These are phyloP conservation scores for Heptranchias perlo DNA, from an alignment of 2,113 vertebrate genomes.

Conservation along the genomic window DNA sequence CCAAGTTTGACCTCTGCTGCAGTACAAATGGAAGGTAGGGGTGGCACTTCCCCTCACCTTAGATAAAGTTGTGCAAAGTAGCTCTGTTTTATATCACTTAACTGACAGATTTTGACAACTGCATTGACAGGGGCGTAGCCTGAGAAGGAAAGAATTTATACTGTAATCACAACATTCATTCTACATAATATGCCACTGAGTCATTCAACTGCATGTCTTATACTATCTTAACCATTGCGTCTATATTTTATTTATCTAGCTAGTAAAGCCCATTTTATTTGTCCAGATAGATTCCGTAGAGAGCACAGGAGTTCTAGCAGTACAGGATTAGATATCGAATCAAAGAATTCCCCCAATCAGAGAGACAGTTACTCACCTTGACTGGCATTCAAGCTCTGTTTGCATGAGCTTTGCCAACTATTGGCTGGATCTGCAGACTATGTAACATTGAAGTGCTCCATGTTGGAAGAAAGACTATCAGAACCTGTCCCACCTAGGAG, in stretches of 20 bases:
- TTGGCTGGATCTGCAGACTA: neutral
- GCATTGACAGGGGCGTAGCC: neutral
- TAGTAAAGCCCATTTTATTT: neutral
- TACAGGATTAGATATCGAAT: neutral
- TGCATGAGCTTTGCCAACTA: neutral
- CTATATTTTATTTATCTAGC: neutral
- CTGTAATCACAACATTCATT: neutral
- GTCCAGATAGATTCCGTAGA: neutral
- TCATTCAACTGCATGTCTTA: neutral
- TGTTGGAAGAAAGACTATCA: neutral
- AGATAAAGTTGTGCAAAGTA: neutral
- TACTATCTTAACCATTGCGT: neutral
- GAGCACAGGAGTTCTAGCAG: neutral
- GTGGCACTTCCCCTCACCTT: no score
- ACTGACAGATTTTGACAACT: neutral
- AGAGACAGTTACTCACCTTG: neutral
- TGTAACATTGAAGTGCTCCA: neutral
- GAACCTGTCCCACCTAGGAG: neutral
- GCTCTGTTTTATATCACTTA: neutral
- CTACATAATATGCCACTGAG: neutral
- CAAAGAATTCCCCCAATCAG: neutral
- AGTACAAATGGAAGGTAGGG: neutral
- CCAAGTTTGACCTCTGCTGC: neutral
- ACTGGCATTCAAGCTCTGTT: neutral
- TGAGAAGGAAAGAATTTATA: neutral